Evolutionary conservation across 2,888 invertebrate species (phyloP).

Genomic region (Parapristionchus giblindavisi): DNA sequence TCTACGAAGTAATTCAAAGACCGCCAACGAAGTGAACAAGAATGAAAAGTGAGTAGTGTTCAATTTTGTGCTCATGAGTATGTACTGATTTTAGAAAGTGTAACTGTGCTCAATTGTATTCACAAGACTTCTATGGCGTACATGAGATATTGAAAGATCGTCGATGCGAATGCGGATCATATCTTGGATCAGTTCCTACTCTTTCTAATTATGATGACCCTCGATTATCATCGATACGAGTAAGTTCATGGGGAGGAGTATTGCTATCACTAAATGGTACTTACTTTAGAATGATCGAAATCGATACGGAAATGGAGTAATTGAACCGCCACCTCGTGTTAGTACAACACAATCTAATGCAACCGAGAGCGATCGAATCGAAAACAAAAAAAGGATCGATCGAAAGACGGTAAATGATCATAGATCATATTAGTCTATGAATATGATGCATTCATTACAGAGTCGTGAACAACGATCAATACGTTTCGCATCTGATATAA

Average conservation of each 20-base stretch:
- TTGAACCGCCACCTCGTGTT: background rate
- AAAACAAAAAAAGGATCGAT: background rate
- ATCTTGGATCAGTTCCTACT: background rate
- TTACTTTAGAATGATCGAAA: background rate
- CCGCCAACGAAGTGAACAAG: background rate
- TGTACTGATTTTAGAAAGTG: background rate
- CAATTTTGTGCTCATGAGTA: background rate
- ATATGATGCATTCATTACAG: too few relatives aligned
- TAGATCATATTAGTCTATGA: background rate
- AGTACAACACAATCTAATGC: background rate
- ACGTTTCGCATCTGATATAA: constrained; percentile 24
- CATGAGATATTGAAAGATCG: constrained; percentile 20
- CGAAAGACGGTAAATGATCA: background rate
- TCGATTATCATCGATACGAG: constrained; percentile 1
- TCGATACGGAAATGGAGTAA: background rate
- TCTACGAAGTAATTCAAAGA: constrained; percentile 17
- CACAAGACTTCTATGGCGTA: constrained; percentile 34
- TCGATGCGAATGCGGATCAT: constrained; percentile 26
- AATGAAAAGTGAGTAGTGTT: background rate
- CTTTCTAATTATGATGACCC: constrained; percentile 15
- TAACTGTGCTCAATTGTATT: constrained; percentile 29
- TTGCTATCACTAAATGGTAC: background rate
- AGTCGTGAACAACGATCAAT: constrained; percentile 27
- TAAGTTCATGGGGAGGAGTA: too few relatives aligned
- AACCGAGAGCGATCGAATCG: background rate